Conservation (phyloP, 2,888 invertebrate species). For the Zaprionus obscuricornis region DNA sequence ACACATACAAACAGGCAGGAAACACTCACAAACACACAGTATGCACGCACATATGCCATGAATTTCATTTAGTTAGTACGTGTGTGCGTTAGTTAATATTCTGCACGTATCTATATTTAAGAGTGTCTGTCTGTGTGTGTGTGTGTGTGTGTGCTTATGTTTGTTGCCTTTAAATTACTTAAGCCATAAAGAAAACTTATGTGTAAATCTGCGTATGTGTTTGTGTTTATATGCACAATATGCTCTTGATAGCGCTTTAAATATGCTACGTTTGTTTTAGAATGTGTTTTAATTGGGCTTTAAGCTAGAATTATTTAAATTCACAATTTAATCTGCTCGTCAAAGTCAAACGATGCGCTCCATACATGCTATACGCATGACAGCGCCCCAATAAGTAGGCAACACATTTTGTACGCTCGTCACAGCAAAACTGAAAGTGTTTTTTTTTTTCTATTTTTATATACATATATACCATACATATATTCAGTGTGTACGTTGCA, state of each 20-base stretch:
- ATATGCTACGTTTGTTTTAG: slow-evolving; percentile 33
- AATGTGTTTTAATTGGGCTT: slow-evolving; percentile 57
- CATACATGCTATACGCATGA: no score
- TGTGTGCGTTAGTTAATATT: slow-evolving; percentile 78
- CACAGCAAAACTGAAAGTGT: no score
- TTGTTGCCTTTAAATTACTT: slow-evolving; percentile 73
- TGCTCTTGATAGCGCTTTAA: slow-evolving; percentile 61
- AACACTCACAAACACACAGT: slow-evolving; percentile 28
- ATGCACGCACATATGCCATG: slow-evolving; percentile 77
- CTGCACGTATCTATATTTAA: slow-evolving; percentile 33
- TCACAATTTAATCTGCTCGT: not conserved
- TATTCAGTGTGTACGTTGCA: no score
- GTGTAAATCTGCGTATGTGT: slow-evolving; percentile 3
- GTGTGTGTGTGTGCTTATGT: slow-evolving; percentile 36
- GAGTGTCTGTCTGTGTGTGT: slow-evolving; percentile 7
- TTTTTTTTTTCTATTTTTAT: no score
- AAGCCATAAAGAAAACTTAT: slow-evolving; percentile 65
- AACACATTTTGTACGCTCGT: slow-evolving; percentile 3
- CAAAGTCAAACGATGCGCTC: not conserved
- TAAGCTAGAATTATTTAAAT: slow-evolving; percentile 17
- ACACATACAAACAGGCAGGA: slow-evolving; percentile 19
- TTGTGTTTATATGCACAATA: slow-evolving; percentile 36
- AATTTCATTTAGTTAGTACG: slow-evolving; percentile 73
- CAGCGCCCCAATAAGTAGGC: slow-evolving; percentile 1
- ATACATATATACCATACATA: no score